These are phyloP conservation scores for Rhagologus leucostigma DNA, from an alignment of 2,113 vertebrate genomes.

Conservation along the genomic window DNA sequence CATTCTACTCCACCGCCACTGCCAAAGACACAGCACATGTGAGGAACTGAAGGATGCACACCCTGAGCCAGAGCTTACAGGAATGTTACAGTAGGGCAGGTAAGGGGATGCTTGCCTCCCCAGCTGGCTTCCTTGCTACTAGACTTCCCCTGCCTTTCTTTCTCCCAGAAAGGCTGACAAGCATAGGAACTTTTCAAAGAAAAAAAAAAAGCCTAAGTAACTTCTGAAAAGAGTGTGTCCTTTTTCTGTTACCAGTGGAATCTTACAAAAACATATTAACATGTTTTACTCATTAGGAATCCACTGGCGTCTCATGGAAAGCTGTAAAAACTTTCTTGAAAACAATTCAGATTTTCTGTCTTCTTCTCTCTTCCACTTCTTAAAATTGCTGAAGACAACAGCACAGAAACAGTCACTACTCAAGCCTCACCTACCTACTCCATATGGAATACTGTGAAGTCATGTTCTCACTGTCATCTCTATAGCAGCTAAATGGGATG, in stretches of 20 bases:
- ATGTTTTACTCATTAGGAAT: slow-evolving; percentile 40
- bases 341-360: neutral
- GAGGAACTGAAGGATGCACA: neutral
- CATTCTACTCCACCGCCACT: neutral
- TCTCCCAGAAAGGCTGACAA: neutral
- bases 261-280: neutral
- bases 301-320: neutral
- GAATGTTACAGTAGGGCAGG: neutral
- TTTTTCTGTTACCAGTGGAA: neutral
- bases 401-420: neutral
- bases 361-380: neutral
- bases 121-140: neutral
- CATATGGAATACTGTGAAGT: neutral
- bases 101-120: neutral
- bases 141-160: neutral
- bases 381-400: neutral
- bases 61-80: neutral
- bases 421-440: neutral
- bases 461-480: neutral
- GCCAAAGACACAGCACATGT: neutral
- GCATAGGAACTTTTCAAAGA: neutral
- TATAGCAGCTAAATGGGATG: neutral
- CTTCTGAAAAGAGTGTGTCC: neutral
- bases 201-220: neutral
- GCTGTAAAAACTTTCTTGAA: neutral